These are phyloP conservation scores for Orchesella flavescens DNA, from an alignment of 2,888 invertebrate species.

Conservation along the genomic window DNA sequence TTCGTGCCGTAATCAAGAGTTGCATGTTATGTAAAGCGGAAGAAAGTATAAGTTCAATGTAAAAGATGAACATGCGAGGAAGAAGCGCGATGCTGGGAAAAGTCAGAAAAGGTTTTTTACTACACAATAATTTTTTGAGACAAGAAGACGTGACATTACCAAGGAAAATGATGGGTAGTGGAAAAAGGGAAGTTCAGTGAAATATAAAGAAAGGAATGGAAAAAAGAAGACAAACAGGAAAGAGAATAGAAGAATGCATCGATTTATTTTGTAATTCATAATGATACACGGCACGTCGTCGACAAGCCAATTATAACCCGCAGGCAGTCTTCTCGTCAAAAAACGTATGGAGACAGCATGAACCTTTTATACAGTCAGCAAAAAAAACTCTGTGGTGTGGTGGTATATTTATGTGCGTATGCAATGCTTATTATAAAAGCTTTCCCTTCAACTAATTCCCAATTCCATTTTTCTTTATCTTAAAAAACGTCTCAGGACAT, in stretches of 20 bases:
- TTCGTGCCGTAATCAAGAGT: no score
- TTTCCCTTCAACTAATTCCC: conserved; percentile 8
- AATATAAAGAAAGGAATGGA: neutral
- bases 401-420: no score
- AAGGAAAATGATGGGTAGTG: neutral
- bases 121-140: neutral
- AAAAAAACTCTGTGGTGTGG: no score
- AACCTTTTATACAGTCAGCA: no score
- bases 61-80: neutral
- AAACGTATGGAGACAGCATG: neutral
- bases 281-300: conserved; percentile 28
- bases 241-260: conserved; percentile 11
- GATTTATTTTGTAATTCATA: conserved; percentile 35
- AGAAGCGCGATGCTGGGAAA: neutral
- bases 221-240: neutral
- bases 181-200: neutral
- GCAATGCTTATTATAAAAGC: neutral
- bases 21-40: neutral
- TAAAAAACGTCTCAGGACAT: neutral
- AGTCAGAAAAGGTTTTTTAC: neutral
- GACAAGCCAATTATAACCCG: conserved; percentile 27
- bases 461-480: conserved; percentile 13
- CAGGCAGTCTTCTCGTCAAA: conserved; percentile 20
- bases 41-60: neutral
- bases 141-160: neutral